Base-by-base conservation (phyloP, 53 echinoderm and acorn worm genomes). In the Luidia sarsii region DNA sequence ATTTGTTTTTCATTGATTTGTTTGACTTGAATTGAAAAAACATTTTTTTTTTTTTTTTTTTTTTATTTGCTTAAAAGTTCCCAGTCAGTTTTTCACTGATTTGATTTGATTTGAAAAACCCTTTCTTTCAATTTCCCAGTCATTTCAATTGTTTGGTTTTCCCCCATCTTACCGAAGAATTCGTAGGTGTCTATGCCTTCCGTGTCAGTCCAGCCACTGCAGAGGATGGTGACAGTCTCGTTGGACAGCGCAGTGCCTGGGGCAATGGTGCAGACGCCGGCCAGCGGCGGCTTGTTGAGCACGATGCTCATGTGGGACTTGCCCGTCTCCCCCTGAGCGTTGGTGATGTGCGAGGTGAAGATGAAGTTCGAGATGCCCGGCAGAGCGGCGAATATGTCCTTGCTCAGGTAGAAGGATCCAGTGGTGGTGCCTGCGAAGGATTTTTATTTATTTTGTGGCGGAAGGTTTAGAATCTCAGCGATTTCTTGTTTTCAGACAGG, bases 91-190 rank as follows among this genome's bases (percentile, higher is more conserved):
- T n/a, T n/a, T n/a, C n/a, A n/a, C n/a, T n/a, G n/a, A n/a, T n/a
- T n/a, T n/a, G n/a, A n/a, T n/a, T n/a, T n/a, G n/a, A n/a, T n/a
- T n/a, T n/a, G n/a, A n/a, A n/a, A n/a, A n/a, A n/a, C n/a, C n/a
- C n/a, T n/a, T n/a, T n/a, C n/a, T n/a, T n/a, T n/a, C n/a, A n/a
- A n/a, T n/a, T n/a, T n/a, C n/a, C n/a, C n/a, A n/a, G n/a, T n/a
- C n/a, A n/a, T n/a, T n/a, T n/a, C n/a, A n/a, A n/a, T n/a, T n/a
- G n/a, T n/a, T n/a, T n/a, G n/a, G n/a, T n/a, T n/a, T n/a, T n/a
- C n/a, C n/a, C n/a, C n/a, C n/a, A 14, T 70, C 83, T 72, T 37
- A 86, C 86, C 41, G 33, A 79, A 86, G 67, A 77, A 86, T 36
- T 67, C 66, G 35, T 86, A 79, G 15, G 23, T 50, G 0, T 11